These are phyloP conservation scores for Nephila pilipes DNA, from an alignment of 1,140 invertebrate species.

Conservation along the genomic window DNA sequence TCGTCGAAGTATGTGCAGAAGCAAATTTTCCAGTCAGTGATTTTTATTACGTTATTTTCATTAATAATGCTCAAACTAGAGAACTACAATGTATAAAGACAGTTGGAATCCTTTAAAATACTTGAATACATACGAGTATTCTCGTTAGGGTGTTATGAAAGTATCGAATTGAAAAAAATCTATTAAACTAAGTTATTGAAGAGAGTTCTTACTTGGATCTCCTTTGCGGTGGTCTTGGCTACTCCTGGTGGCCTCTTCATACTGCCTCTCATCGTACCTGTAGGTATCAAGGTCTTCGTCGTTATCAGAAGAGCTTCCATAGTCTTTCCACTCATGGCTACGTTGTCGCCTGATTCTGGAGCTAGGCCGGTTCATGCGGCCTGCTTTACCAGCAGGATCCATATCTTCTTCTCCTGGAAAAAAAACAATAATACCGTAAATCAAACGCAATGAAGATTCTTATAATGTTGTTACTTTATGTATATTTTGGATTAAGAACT, in stretches of 20 bases:
- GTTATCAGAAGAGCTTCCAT: slow-evolving; percentile 75
- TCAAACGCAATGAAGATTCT: no score
- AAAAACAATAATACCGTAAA: not conserved
- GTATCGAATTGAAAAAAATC: not conserved
- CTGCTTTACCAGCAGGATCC: slow-evolving; percentile 62
- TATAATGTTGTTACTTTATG: no score
- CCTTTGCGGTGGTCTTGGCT: slow-evolving; percentile 27
- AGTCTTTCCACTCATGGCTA: slow-evolving; percentile 77
- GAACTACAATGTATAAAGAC: no score
- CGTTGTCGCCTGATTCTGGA: slow-evolving; percentile 73
- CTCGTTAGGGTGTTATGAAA: not conserved
- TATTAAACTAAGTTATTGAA: not conserved
- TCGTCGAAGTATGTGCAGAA: no score
- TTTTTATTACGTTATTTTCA: no score
- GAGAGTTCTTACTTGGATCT: not conserved
- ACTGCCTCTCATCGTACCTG: slow-evolving; percentile 24
- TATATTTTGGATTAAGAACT: no score
- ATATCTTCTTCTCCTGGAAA: not conserved
- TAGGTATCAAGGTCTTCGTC: slow-evolving; percentile 62
- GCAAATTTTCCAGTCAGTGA: no score
- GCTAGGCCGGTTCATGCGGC: slow-evolving; percentile 54
- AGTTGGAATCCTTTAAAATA: no score
- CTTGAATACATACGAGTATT: no score
- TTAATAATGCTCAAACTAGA: no score
- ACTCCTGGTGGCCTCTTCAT: slow-evolving; percentile 33